These are phyloP conservation scores for Stenopsyche tienmushanensis DNA, from an alignment of 1,140 invertebrate genomes.

Conservation along the genomic window DNA sequence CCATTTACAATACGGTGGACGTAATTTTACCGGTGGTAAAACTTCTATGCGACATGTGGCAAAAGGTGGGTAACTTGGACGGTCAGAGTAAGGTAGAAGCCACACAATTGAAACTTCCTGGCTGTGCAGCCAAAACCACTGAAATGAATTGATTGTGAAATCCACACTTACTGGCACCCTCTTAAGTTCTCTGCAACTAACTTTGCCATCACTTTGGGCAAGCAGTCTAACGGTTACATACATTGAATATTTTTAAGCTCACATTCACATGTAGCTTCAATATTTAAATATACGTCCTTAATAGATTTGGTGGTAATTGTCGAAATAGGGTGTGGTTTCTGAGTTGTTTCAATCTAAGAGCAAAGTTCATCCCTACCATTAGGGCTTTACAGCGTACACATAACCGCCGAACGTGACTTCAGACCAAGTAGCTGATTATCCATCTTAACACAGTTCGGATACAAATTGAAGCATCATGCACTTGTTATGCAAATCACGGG, in stretches of 20 bases:
- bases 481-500: too few relatives aligned
- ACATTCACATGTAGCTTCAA: too few relatives aligned
- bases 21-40: too few relatives aligned
- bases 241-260: too few relatives aligned
- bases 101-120: neutral
- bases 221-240: too few relatives aligned
- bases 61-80: neutral
- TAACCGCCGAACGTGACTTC: neutral
- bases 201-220: neutral
- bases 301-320: too few relatives aligned
- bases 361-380: neutral
- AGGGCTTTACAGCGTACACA: neutral
- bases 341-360: neutral
- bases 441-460: neutral
- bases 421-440: neutral
- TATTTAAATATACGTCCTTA: too few relatives aligned
- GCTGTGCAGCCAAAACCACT: neutral
- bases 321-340: neutral
- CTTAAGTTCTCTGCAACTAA: neutral
- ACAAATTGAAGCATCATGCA: too few relatives aligned
- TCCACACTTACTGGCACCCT: neutral
- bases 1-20: too few relatives aligned
- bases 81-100: neutral
- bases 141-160: neutral
- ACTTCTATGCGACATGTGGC: neutral